Evolutionary conservation across 2,113 vertebrate species (phyloP).

Genomic region (Calcarius ornatus): DNA sequence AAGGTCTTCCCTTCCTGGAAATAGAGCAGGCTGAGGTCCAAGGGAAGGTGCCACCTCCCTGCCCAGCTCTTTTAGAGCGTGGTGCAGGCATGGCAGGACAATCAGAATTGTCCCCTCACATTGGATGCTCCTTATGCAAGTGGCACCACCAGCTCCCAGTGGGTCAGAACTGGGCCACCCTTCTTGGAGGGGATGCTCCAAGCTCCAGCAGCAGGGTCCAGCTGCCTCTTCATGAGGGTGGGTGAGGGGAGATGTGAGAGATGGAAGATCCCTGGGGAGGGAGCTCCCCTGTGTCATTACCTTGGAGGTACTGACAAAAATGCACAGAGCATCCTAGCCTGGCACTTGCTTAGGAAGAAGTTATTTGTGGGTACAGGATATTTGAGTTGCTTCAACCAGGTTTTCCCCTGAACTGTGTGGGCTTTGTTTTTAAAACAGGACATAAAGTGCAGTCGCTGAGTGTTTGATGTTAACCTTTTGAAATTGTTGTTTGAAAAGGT

Average conservation of each 20-base stretch:
- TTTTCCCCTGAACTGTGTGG: neutral
- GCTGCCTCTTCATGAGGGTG: neutral
- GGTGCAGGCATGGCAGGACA: neutral
- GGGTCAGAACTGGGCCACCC: neutral
- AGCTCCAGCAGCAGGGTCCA: neutral
- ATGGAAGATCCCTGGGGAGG: neutral
- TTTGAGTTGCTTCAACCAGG: neutral
- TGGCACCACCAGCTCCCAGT: neutral
- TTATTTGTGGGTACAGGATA: neutral
- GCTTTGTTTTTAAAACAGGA: neutral
- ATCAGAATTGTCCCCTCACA: neutral
- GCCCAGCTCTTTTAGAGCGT: accelerated
- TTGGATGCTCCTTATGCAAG: neutral
- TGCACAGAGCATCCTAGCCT: neutral
- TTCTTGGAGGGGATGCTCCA: neutral
- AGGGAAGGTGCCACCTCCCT: neutral
- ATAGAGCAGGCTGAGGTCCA: neutral
- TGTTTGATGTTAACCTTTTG: neutral
- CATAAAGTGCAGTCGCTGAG: accelerated
- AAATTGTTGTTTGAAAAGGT: neutral
- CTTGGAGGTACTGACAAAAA: neutral
- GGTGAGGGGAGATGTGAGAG: neutral
- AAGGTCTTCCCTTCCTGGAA: neutral
- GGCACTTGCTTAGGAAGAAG: neutral
- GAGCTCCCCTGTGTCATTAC: neutral